Evolutionary conservation across 2,888 invertebrate genomes (phyloP), one percentile per base, ranked within the genome.

Genomic region (Leptopilina drosophilae): DNA sequence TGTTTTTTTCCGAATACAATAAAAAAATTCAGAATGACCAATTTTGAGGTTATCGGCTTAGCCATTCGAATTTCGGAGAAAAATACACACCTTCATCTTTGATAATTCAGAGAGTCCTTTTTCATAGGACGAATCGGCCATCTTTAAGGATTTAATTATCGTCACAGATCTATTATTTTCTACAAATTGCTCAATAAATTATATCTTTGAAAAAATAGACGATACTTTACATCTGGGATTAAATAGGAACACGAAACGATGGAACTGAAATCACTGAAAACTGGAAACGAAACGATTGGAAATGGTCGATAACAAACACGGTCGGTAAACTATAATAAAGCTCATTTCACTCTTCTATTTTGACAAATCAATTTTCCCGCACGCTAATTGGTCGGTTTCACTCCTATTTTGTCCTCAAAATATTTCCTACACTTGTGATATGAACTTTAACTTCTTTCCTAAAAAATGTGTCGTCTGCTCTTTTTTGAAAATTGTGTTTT

Each of bases 61-160:
- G 14, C 7, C 14, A 12, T 46, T 42, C 40, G 62, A 56, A 49
- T 76, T 77, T 14, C 20, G 64, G 1, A 73, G 6, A 26, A 8
- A 40, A 59, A 69, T 20, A 77, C 82, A 79, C 84, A 91, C 91
- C 88, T 92, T 92, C 91, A 92, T 92, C 81, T 90, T 91, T 14
- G 90, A 88, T 59, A 91, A 85, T 81, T 92, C 91, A 9, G 88
- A 89, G 14, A 91, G 85, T 77, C 90, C 89, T 85, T 91, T 91
- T 78, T 91, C 91, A 69, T 89, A 91, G 12, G 91, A 91, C 5
- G 91, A 91, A 83, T 92, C 91, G 73, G 91, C 92, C 91, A 91
- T 91, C 79, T 59, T 82, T 7, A 15, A 20, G 12, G 7, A 65
- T n/a, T 53, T 64, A 77, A 65, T 15, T 15, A 20, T 11, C 5